Conservation (phyloP, 2,888 invertebrate genomes). For the Temnothorax rugatulus region DNA sequence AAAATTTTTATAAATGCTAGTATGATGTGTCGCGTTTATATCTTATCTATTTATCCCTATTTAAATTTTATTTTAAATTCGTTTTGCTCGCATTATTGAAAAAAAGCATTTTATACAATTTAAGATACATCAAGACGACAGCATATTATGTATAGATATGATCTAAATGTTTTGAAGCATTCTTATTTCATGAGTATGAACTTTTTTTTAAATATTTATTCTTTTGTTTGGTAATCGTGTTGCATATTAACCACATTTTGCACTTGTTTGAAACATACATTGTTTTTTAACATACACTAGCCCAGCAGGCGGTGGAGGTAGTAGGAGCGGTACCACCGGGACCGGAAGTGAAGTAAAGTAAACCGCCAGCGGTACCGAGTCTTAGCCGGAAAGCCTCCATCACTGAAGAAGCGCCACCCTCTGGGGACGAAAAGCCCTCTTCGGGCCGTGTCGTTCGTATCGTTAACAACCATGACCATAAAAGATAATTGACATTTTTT, state of each 20-base stretch:
- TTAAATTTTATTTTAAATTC: slow-evolving; percentile 24
- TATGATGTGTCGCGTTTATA: slow-evolving; percentile 51
- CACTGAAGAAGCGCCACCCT: slow-evolving; percentile 92
- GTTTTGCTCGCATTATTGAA: not conserved
- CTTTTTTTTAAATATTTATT: not conserved
- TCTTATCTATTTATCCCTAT: not conserved
- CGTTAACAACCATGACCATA: slow-evolving; percentile 97
- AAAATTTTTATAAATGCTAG: slow-evolving; percentile 63
- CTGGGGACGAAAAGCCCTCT: slow-evolving; percentile 90
- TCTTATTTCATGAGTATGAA: slow-evolving; percentile 1
- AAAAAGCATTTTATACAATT: too few relatives aligned
- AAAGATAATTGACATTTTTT: not conserved
- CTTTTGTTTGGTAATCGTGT: not conserved
- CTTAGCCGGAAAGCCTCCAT: slow-evolving; percentile 94
- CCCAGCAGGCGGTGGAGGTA: slow-evolving; percentile 87
- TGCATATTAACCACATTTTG: too few relatives aligned
- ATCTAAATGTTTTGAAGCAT: slow-evolving; percentile 19
- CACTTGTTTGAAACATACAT: too few relatives aligned
- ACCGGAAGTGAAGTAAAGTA: slow-evolving; percentile 86
- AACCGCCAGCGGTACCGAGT: slow-evolving; percentile 87
- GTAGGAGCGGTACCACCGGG: slow-evolving; percentile 85
- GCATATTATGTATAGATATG: slow-evolving; percentile 8
- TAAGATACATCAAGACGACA: not conserved
- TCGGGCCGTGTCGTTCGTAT: slow-evolving; percentile 96
- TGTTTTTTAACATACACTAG: too few relatives aligned